Evolutionary conservation across 2,113 vertebrate genomes (phyloP).

Genomic region (Perognathus longimembris): DNA sequence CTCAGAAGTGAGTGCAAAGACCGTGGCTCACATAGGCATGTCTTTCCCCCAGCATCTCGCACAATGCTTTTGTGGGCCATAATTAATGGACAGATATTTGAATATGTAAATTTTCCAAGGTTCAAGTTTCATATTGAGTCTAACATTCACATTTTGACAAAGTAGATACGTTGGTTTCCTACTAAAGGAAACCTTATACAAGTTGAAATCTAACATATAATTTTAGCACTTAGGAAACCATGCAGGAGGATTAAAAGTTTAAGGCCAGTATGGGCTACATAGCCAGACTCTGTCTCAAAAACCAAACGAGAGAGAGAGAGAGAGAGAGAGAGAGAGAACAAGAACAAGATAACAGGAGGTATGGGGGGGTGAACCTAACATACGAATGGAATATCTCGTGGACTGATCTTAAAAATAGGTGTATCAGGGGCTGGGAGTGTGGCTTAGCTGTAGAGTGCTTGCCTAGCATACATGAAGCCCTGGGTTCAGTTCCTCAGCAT

Average conservation of each 20-base stretch:
- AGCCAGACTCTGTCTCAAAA: too few species aligned
- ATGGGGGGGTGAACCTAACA: too few species aligned
- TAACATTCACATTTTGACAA: conserved; percentile 5
- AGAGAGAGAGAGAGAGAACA: too few species aligned
- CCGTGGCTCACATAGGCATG: rapidly evolving
- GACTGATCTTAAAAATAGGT: conserved; percentile 20
- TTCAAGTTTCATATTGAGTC: not conserved
- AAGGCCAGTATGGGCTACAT: too few species aligned
- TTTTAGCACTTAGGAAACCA: too few species aligned
- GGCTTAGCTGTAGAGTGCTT: too few species aligned
- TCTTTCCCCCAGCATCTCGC: not conserved
- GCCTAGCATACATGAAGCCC: too few species aligned
- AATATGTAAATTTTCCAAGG: conserved; percentile 8
- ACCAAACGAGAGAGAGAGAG: too few species aligned
- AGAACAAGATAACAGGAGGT: too few species aligned
- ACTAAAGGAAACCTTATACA: not conserved
- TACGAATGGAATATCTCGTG: not conserved
- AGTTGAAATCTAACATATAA: not conserved
- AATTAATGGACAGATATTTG: not conserved
- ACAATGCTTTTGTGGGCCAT: not conserved
- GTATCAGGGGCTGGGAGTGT: too few species aligned
- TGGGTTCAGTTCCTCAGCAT: too few species aligned
- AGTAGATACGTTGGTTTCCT: not conserved
- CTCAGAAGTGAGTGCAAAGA: not conserved
- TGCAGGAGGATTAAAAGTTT: too few species aligned